Base-by-base conservation (phyloP, 2,888 invertebrate species). In the Idaea dimidiata region DNA sequence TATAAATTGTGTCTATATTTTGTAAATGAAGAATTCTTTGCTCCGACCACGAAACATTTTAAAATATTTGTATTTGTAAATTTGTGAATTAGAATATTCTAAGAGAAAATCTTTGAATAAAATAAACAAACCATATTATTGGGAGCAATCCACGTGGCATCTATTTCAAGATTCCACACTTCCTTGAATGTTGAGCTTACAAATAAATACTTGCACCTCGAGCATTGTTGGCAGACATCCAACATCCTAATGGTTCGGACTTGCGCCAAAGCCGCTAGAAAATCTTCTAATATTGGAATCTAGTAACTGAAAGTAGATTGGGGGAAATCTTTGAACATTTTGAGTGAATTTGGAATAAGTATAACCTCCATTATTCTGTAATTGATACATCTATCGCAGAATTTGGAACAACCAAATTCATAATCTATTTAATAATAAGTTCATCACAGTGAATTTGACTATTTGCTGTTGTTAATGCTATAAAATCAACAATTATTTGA, bases 181-280 rank as follows among this genome's bases (percentile, higher is more conserved):
- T 92, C 90, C 91, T 89, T 87, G 90, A 90, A 88, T 89, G 87
- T 87, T 86, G 79, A 83, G 84, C 84, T 88, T 83, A 90, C 88
- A 86, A 89, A 91, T 88, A 90, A 80, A 80, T 84, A 88, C 82
- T 84, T 83, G 84, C 88, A 89, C 87, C 87, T 88, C 83, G 84
- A 79, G 77, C 76, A 77, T 65, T 75, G 68, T 76, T 91, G 91
- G 91, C 88, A 55, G 63, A 54, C 58, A 33, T 87, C 91, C 91
- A 91, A 85, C 82, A 81, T 86, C 90, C 88, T 91, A 91, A 91
- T 91, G 88, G 88, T 75, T 75, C 80, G 80, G 81, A 82, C 82
- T 85, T 80, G 82, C 82, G 84, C 85, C 86, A 87, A 88, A 87
- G 82, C 85, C 82, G 77, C 81, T 81, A 82, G 85, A 87, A 88